Evolutionary conservation across 2,888 invertebrate genomes (phyloP), one percentile per base, ranked within the genome.

Genomic region (Chrysolina americana): DNA sequence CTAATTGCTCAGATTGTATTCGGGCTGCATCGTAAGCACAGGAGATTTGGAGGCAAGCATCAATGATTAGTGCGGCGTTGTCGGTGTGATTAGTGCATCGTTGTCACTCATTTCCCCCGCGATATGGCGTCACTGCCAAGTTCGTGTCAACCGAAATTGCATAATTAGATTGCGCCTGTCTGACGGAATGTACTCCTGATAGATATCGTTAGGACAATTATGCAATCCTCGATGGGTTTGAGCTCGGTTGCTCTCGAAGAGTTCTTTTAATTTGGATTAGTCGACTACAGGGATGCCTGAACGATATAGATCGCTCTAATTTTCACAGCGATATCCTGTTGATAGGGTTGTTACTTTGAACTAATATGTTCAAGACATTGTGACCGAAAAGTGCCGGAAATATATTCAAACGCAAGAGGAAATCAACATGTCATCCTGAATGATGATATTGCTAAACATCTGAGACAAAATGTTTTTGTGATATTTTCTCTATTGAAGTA

Each of bases 131-230:
- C 82, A 77, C 76, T 81, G 79, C 81, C 76, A 83, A 75, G 80
- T 83, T 79, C 84, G 79, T 85, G 86, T 85, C 85, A 83, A 81
- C 80, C 84, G 80, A 84, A 85, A 86, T 86, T 86, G 86, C 84
- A 87, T 87, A 87, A 87, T 87, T 87, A 86, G 86, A 87, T 87
- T 86, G 84, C 80, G 81, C 82, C 82, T 85, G 85, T 85, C 85
- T 83, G 70, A 72, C 82, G 81, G 82, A 82, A 82, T 84, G 83
- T 84, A 83, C 81, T 81, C 83, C 74, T 83, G 85, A 85, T 84
- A 85, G 84, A 85, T 83, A 81, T 85, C 83, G 83, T 86, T 86
- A 84, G 84, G 83, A 84, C 84, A 85, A 85, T 86, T 86, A 85
- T 9, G 74, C 66, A 56, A 53, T 17, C 63, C 74, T 63, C 74